These are phyloP conservation scores for Poecilus cupreus DNA, from an alignment of 2,888 invertebrate genomes.

Conservation along the genomic window DNA sequence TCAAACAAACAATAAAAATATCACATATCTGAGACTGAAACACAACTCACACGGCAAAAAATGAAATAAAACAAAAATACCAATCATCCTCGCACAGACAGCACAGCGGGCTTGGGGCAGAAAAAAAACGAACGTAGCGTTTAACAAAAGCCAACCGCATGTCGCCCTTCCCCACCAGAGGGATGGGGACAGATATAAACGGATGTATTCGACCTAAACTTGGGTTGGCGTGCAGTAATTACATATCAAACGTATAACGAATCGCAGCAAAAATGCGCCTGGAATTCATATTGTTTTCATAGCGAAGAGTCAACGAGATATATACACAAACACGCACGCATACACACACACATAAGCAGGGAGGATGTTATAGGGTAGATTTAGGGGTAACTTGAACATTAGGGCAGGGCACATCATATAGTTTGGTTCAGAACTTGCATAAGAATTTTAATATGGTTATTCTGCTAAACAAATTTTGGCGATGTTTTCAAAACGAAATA, in stretches of 20 bases:
- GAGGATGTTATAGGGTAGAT: background rate
- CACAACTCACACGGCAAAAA: background rate
- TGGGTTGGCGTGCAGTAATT: conserved; percentile 68
- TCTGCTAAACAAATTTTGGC: too few relatives aligned
- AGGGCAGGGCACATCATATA: background rate
- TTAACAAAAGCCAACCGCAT: conserved; percentile 43
- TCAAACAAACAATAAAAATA: conserved; percentile 32
- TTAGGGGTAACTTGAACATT: background rate
- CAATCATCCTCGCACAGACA: conserved; percentile 24
- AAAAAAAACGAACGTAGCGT: conserved; percentile 22
- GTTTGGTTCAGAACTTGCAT: background rate
- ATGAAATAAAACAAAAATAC: conserved; percentile 30
- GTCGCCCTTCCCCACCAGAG: background rate
- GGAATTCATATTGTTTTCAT: conserved; percentile 74
- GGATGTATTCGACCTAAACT: conserved; percentile 23
- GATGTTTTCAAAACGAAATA: conserved; percentile 62
- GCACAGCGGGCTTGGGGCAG: background rate
- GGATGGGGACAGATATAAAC: conserved; percentile 21
- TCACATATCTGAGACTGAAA: conserved; percentile 32
- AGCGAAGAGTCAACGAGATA: conserved; percentile 58
- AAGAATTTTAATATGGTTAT: background rate
- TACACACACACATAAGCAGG: background rate
- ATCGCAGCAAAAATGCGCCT: conserved; percentile 71
- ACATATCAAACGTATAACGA: conserved; percentile 73
- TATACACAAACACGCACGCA: conserved; percentile 1